A percentile compares a stretch with the other conserved stretches of the same genome.
These are phyloP conservation scores for Ceratotherium simum DNA, from an alignment of 2,113 vertebrate species.

Conservation along the genomic window DNA sequence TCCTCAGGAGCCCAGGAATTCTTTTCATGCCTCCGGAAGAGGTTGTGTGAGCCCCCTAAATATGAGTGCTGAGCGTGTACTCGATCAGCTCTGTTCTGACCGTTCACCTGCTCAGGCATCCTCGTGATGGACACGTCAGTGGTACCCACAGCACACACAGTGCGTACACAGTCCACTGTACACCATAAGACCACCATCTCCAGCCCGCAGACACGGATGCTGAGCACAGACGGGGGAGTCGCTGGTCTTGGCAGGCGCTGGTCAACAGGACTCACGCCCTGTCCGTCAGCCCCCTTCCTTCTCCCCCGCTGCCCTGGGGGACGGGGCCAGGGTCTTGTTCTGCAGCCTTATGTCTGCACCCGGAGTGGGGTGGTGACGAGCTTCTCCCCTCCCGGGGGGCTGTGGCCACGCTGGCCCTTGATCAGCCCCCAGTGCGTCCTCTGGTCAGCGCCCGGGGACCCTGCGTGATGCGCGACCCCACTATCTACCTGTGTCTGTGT, in stretches of 20 bases:
- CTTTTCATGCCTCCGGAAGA: too few species aligned
- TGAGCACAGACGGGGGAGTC: not conserved
- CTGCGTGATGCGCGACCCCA: accelerated
- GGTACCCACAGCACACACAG: not conserved
- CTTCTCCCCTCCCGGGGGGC: not conserved
- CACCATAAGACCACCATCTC: not conserved
- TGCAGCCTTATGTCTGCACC: too few species aligned
- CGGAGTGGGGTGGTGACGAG: not conserved
- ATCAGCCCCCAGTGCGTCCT: too few species aligned
- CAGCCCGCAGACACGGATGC: not conserved
- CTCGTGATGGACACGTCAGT: too few species aligned
- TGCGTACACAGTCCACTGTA: too few species aligned
- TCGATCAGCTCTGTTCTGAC: not conserved
- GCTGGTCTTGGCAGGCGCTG: not conserved
- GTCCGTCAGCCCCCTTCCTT: not conserved
- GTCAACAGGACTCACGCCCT: not conserved
- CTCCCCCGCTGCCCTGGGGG: not conserved
- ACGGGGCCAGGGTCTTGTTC: not conserved
- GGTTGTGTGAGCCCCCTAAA: not conserved
- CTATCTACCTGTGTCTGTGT: not conserved
- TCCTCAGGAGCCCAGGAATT: not conserved
- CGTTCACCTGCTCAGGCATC: not conserved
- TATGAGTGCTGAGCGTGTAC: not conserved
- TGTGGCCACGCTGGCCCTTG: not conserved
- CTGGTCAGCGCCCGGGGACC: not conserved